phyloP scores from a whole-genome alignment of 2,113 vertebrate species.

The Potamarius usumacintae region DNA sequence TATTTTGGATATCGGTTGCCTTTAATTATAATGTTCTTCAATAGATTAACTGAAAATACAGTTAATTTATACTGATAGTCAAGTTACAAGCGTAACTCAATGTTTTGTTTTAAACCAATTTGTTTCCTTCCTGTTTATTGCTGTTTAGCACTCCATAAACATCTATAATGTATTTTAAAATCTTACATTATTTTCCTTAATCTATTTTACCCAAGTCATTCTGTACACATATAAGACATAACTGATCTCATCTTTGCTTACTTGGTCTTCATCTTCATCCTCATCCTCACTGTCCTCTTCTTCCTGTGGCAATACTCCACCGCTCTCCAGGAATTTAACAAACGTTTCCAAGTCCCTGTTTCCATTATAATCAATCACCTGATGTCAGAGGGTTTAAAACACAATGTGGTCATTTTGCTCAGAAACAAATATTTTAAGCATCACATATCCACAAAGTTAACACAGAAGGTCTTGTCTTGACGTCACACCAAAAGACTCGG shows the following conservation, averaged over 20 bases:
- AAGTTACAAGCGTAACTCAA: neutral
- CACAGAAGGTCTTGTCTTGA: too few relatives aligned
- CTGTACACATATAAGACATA: neutral
- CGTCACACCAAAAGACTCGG: neutral
- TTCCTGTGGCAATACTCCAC: conserved; percentile 75
- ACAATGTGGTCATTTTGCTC: neutral
- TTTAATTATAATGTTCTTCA: neutral
- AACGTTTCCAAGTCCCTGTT: conserved; percentile 83
- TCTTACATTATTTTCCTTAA: neutral
- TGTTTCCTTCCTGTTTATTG: neutral
- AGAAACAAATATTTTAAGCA: neutral
- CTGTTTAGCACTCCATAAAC: neutral
- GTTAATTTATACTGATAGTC: neutral
- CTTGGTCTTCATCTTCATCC: conserved; percentile 11
- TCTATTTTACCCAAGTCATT: neutral
- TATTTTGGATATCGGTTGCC: neutral
- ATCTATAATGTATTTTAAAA: neutral
- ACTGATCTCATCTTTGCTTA: neutral
- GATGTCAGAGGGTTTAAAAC: conserved; percentile 25
- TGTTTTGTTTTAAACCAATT: neutral
- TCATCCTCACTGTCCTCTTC: conserved; percentile 48
- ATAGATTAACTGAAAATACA: neutral
- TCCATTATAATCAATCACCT: conserved; percentile 80
- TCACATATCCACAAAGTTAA: neutral
- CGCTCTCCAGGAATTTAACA: conserved; percentile 83